A percentile compares a stretch with the other conserved stretches of the same genome.
These are phyloP conservation scores for Acanthosepion lycidas DNA, from an alignment of 2,888 invertebrate species.

Conservation along the genomic window DNA sequence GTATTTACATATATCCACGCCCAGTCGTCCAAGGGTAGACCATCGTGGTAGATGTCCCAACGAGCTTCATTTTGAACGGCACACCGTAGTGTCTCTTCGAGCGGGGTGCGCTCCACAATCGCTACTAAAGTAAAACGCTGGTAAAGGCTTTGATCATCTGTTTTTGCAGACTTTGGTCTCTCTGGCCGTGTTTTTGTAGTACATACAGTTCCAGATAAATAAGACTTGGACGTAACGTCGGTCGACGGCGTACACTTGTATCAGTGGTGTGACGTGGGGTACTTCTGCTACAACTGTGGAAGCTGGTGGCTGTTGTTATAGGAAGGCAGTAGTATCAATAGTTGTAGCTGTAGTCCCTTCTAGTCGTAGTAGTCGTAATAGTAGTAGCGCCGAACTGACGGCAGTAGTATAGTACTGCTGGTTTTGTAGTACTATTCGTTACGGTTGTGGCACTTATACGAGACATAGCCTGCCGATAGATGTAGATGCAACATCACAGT, in stretches of 20 bases:
- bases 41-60: constrained; percentile 23
- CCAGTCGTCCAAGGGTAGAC: constrained; percentile 33
- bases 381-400: background rate
- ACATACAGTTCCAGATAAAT: background rate
- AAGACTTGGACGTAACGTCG: background rate
- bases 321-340: background rate
- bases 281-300: constrained; percentile 33
- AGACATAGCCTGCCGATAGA: background rate
- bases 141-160: background rate
- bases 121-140: background rate
- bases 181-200: background rate
- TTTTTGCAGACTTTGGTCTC: background rate
- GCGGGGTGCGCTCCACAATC: background rate
- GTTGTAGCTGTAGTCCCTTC: background rate
- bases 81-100: background rate
- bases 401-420: constrained; percentile 1
- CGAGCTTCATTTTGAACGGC: background rate
- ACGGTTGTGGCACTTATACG: constrained; percentile 23
- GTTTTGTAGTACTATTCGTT: constrained; percentile 16
- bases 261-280: constrained; percentile 9
- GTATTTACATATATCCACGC: constrained; percentile 22
- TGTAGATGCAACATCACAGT: background rate
- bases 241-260: constrained; percentile 9
- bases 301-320: constrained; percentile 14
- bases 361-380: background rate